Conservation (phyloP, 2,888 invertebrate genomes). For the Eristalis intricaria region DNA sequence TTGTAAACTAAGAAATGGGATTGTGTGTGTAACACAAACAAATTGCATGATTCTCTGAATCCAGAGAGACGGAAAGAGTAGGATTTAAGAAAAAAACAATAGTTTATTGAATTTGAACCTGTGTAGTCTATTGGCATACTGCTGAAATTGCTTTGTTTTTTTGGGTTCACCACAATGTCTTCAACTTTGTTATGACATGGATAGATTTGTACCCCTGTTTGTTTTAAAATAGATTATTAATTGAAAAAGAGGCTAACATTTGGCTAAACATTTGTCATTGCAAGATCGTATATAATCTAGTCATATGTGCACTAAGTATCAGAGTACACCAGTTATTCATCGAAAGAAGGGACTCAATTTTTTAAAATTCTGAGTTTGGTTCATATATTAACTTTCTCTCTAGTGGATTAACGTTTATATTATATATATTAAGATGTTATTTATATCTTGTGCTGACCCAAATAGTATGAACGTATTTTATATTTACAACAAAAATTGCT, state of each 20-base stretch:
- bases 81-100: not conserved
- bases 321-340: too few species aligned
- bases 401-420: too few species aligned
- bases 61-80: not conserved
- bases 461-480: not conserved
- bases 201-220: too few species aligned
- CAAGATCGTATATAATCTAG: too few species aligned
- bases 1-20: not conserved
- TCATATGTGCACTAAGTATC: too few species aligned
- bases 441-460: too few species aligned
- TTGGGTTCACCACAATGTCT: not conserved
- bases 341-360: too few species aligned
- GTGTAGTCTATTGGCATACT: not conserved
- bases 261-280: not conserved
- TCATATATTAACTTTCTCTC: too few species aligned
- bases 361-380: too few species aligned
- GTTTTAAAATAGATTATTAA: too few species aligned
- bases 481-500: not conserved
- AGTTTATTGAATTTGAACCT: not conserved
- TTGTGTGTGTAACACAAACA: not conserved
- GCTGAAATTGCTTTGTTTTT: not conserved
- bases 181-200: not conserved
- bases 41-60: not conserved
- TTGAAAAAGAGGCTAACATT: not conserved
- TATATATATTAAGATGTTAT: too few species aligned